Evolutionary conservation across 2,113 vertebrate species (phyloP), one percentile per base, ranked within the genome.

Genomic region (Romanogobio albipinnatus): DNA sequence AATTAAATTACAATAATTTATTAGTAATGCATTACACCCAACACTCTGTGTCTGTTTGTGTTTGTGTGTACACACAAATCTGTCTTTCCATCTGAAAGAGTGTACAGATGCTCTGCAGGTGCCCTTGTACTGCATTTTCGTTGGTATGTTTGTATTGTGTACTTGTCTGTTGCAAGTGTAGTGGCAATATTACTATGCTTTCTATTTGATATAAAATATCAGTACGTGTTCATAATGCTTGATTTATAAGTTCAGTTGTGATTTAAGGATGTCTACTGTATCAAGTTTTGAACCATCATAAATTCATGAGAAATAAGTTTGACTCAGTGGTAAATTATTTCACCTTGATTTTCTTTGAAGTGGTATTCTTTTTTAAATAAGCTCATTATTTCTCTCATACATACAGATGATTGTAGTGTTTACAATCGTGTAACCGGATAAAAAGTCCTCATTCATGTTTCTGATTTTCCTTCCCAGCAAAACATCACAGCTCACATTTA

Each of bases 321-420:
- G 83, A 8, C 75, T 66, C 80, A 53, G 8, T 53, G 51, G 29
- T 8, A 29, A 47, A 49, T 56, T 14, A 47, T 78, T 83, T 88
- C 47, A 49, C 10, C 74, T 47, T 15, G 75, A 82, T 75, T 85
- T 74, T 78, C 90, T 90, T 93, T 95, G 93, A 95, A 95, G 95
- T 95, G 94, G 94, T 96, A 95, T 94, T 94, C 94, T 95, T 96
- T 96, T 96, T 96, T 96, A 96, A 97, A 97, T 96, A 96, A 95
- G 95, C 95, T 88, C 89, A 87, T 79, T 94, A 89, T 96, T 92
- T 93, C 93, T 94, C 94, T 95, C 94, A 93, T 96, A 96, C 96
- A 95, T 95, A 96, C 95, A 96, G 93, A 91, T 93, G 94, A 95
- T 95, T 96, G 95, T 96, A 96, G 96, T 96, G 94, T 94, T 95